Base-by-base conservation (phyloP, 2,888 invertebrate genomes). In the Taenaris catops region DNA sequence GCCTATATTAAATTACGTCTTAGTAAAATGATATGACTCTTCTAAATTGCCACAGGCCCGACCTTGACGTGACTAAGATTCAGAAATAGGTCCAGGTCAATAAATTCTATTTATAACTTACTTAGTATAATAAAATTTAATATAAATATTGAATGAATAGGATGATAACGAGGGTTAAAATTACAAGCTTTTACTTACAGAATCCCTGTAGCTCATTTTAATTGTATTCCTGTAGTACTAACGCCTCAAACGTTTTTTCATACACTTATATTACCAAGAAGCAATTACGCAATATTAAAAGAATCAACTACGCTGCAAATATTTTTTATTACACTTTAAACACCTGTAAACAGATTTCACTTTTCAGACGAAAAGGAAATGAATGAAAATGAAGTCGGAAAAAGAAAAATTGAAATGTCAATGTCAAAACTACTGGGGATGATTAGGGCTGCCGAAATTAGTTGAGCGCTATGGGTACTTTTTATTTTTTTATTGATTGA, bases 131-230 rank as follows among this genome's bases (percentile, higher is more conserved):
- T 8, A n/a, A 6, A 16, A 7, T 9, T 14, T 31, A 4, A 23
- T 23, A 7, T 23, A 16, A 1, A 4, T 11, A 8, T 7, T 1
- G 1, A 6, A 19, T 6, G 7, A 27, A 17, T 2, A n/a, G 2
- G 11, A 20, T 8, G 19, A 17, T 20, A 11, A 21, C 25, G 19
- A 8, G n/a, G 17, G 8, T 6, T 23, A 10, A 23, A 11, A 17
- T 16, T 7, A 18, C 19, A 36, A 25, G n/a, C n/a, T 21, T 29
- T 29, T 58, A 70, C 80, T 80, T 55, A 81, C 80, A 42, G 76
- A 58, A 58, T 79, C 76, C 48, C 80, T 69, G 58, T 76, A 79
- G 58, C 74, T 81, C 80, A 81, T 81, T 47, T 54, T 70, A 14
- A 14, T 14, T 3, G 2, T 14, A 14, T 14, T n/a, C n/a, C n/a